phyloP scores from a whole-genome alignment of 2,888 invertebrate genomes.

The Lucinisca nassula region DNA sequence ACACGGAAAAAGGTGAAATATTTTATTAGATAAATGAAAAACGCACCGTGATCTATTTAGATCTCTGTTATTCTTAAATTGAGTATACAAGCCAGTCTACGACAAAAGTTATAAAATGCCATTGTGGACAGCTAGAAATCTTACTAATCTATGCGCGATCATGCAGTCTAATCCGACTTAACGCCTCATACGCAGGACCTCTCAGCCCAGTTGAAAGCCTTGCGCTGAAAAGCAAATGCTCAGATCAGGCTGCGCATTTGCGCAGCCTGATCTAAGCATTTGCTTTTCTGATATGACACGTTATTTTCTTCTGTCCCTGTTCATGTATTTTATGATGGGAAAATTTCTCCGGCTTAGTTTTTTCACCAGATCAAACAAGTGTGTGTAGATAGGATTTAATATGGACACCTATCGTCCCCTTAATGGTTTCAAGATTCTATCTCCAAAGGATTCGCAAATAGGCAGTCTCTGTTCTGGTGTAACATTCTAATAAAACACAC shows the following conservation, averaged over 20 bases:
- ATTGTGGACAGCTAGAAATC: no score
- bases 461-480: background rate
- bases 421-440: conserved; percentile 5
- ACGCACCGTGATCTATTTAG: conserved; percentile 6
- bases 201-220: no score
- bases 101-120: no score
- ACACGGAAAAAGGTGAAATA: background rate
- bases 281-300: background rate
- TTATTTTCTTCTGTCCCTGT: background rate
- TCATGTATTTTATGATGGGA: conserved; percentile 9
- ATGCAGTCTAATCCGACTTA: no score
- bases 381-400: background rate
- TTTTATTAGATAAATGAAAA: background rate
- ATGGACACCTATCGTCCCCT: background rate
- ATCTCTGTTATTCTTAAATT: background rate
- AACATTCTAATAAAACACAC: background rate
- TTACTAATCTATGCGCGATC: no score
- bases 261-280: no score
- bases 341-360: background rate
- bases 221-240: no score
- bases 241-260: no score
- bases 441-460: background rate
- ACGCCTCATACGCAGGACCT: no score
- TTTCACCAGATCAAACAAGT: conserved; percentile 8
- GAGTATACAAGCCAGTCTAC: background rate